These are phyloP conservation scores for Anagyrus pseudococci DNA, from an alignment of 2,888 invertebrate species.

Conservation along the genomic window DNA sequence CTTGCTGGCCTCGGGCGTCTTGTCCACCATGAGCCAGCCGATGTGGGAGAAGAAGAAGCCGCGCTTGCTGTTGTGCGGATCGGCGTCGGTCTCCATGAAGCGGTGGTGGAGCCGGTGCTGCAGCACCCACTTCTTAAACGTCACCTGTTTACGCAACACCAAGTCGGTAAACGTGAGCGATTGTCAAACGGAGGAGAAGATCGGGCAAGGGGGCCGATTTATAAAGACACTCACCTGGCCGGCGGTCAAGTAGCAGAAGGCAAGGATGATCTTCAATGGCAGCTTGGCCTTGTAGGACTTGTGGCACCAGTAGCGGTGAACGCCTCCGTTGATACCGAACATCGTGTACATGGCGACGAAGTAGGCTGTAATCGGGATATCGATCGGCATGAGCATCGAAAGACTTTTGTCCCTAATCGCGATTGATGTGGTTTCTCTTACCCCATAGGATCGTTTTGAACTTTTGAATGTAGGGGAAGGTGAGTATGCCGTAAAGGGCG, in stretches of 20 bases:
- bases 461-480: slow-evolving; percentile 21
- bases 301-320: slow-evolving; percentile 44
- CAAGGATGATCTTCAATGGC: slow-evolving; percentile 32
- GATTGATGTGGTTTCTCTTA: not conserved
- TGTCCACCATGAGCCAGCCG: slow-evolving; percentile 82
- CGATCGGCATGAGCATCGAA: no score
- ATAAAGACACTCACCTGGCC: slow-evolving; percentile 44
- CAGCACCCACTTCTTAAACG: slow-evolving; percentile 68
- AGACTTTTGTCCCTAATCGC: no score
- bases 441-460: slow-evolving; percentile 22
- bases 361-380: slow-evolving; percentile 2
- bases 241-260: slow-evolving; percentile 39
- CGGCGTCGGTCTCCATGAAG: slow-evolving; percentile 76
- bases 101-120: slow-evolving; percentile 85
- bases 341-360: slow-evolving; percentile 19
- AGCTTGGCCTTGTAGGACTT: slow-evolving; percentile 40
- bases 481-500: slow-evolving; percentile 18
- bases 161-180: no score
- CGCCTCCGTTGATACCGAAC: slow-evolving; percentile 36
- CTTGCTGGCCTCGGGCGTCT: slow-evolving; percentile 77
- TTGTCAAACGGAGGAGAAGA: no score
- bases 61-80: slow-evolving; percentile 80
- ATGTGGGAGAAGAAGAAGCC: slow-evolving; percentile 90
- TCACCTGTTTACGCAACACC: slow-evolving; percentile 12
- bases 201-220: no score